Conservation (phyloP, 1,140 invertebrate genomes). For the Zaprionus tsacasi region DNA sequence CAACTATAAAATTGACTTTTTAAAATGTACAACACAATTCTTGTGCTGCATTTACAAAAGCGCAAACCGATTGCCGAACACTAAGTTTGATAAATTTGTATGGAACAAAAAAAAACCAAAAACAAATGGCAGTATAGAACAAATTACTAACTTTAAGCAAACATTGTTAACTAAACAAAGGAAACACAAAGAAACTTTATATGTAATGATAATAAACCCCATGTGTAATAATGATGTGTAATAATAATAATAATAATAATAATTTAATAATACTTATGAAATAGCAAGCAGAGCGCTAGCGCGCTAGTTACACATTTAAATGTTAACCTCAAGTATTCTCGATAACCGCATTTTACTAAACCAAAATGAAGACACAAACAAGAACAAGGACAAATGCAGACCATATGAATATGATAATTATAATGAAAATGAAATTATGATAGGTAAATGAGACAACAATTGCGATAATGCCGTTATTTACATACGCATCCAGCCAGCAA, state of each 20-base stretch:
- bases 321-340: slow-evolving; percentile 82
- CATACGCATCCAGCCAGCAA: slow-evolving; percentile 69
- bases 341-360: slow-evolving; percentile 75
- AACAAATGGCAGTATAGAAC: slow-evolving; percentile 46
- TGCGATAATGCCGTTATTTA: slow-evolving; percentile 43
- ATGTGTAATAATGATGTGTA: slow-evolving; percentile 64
- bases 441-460: slow-evolving; percentile 24
- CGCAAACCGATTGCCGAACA: slow-evolving; percentile 47
- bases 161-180: slow-evolving; percentile 73
- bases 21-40: slow-evolving; percentile 40
- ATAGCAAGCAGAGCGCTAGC: slow-evolving; percentile 56
- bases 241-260: slow-evolving; percentile 30
- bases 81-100: slow-evolving; percentile 54
- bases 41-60: slow-evolving; percentile 56
- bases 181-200: slow-evolving; percentile 51
- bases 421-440: slow-evolving; percentile 43
- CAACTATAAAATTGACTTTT: slow-evolving; percentile 48
- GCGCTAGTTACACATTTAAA: slow-evolving; percentile 66
- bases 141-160: slow-evolving; percentile 74
- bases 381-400: slow-evolving; percentile 36
- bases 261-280: slow-evolving; percentile 46
- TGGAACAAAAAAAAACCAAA: slow-evolving; percentile 22
- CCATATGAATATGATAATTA: slow-evolving; percentile 33
- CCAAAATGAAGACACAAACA: slow-evolving; percentile 29
- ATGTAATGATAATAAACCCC: slow-evolving; percentile 58